Conservation (phyloP, 2,797 vertebrate species). For the Anas georgica region DNA sequence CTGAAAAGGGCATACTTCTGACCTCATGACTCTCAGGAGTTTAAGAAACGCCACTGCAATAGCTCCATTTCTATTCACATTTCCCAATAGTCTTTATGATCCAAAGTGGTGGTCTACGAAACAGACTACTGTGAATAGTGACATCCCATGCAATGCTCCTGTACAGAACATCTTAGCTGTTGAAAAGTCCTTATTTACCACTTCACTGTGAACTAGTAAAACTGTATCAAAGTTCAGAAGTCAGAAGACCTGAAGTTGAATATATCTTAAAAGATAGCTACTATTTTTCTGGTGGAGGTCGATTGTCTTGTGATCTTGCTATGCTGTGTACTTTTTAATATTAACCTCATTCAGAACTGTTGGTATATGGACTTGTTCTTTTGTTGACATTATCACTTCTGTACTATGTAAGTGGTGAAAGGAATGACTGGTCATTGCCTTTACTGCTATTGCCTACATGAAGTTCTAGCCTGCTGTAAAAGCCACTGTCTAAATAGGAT, state of each 20-base stretch:
- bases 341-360: not conserved
- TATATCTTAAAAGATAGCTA: not conserved
- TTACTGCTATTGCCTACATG: fast-evolving
- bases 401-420: not conserved
- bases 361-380: not conserved
- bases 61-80: not conserved
- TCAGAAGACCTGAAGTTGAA: not conserved
- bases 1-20: not conserved
- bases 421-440: not conserved
- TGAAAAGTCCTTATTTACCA: not conserved
- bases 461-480: not conserved
- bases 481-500: not conserved
- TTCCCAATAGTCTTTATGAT: not conserved
- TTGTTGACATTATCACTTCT: not conserved
- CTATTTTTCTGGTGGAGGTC: not conserved
- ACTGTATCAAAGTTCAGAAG: not conserved
- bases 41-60: not conserved
- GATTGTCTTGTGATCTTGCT: not conserved
- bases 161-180: not conserved
- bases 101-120: not conserved
- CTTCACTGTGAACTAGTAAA: not conserved
- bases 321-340: not conserved
- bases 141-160: not conserved
- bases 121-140: not conserved
- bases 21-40: not conserved